phyloP scores from a whole-genome alignment of 2,888 invertebrate genomes.

The Biston betularia region DNA sequence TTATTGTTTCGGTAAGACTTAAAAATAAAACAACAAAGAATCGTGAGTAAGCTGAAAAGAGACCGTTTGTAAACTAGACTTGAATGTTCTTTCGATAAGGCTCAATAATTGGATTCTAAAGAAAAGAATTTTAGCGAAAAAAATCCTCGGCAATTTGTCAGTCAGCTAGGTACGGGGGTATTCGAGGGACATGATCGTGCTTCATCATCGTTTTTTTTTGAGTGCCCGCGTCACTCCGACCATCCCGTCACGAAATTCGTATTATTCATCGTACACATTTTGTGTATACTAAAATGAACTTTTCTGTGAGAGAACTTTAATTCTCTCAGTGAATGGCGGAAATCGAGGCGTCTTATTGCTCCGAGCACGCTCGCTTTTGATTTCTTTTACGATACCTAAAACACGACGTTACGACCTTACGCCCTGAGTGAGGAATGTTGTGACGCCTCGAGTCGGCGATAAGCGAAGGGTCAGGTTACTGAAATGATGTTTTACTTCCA shows the following conservation, averaged over 20 bases:
- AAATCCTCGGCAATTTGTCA: constrained; percentile 80
- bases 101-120: constrained; percentile 77
- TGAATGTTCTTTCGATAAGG: constrained; percentile 65
- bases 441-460: constrained; percentile 52
- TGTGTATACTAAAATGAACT: constrained; percentile 71
- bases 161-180: constrained; percentile 68
- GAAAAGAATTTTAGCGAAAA: constrained; percentile 76
- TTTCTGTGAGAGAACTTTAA: constrained; percentile 76
- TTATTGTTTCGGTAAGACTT: constrained; percentile 43
- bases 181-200: constrained; percentile 74
- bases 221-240: constrained; percentile 61
- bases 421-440: constrained; percentile 66
- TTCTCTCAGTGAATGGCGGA: constrained; percentile 75
- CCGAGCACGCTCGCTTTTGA: constrained; percentile 70
- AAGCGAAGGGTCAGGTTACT: constrained; percentile 48
- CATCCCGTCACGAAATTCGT: constrained; percentile 71
- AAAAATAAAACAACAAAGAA: constrained; percentile 55
- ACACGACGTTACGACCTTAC: constrained; percentile 70
- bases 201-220: constrained; percentile 81
- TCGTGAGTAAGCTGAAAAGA: constrained; percentile 61
- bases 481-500: constrained; percentile 38
- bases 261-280: constrained; percentile 75
- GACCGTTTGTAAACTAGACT: constrained; percentile 51
- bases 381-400: constrained; percentile 75
- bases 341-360: constrained; percentile 77